Evolutionary conservation across 30 jellyfish, hydroid and myxozoan genomes (phyloP), one percentile per base, ranked within the genome.

Genomic region (Aurelia sp.): DNA sequence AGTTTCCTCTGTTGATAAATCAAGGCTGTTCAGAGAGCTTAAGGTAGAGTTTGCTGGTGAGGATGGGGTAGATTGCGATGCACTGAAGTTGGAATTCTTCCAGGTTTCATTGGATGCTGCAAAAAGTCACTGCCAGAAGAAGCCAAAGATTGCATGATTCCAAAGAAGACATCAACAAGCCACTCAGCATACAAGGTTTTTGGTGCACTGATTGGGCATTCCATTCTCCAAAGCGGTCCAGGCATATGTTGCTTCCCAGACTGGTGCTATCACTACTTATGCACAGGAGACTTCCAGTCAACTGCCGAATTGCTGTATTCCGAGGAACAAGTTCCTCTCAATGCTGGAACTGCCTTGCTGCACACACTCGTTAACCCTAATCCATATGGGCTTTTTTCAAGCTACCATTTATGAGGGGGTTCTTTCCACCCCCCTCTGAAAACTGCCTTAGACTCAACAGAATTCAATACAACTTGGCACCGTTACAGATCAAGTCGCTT

Each of bases 281-380:
- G 52, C 19, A 74, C 85, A n/a, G 85, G 85, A 4, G 85, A 74
- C 18, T 74, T 74, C 21, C 72, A 51, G 44, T 20, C 85, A 13
- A 20, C 85, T 10, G 85, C 85, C 6, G 85, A 74, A 51, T 15
- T 47, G 85, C 41, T 74, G 6, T 74, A 3, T 52, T 74, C 85
- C 4, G 72, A 74, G 20, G 22, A 47, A 13, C 85, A 74, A 27
- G 19, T 74, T n/a, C 85, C 85, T 11, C 72, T 74, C 11, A 74
- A 74, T 74, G 85, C 85, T 10, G 85, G 52, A 9, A 74, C 85
- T 15, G 85, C 85, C 72, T 52, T 53, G 72, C 72, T 74, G 9
- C 85, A 74, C 58, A 48, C 72, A 3, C 58, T 74, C 3, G 33
- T 27, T n/a, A n/a, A n/a, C n/a, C n/a, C n/a, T n/a, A n/a, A n/a